phyloP scores from a whole-genome alignment of 2,113 vertebrate species.

The Perca schrenkii region DNA sequence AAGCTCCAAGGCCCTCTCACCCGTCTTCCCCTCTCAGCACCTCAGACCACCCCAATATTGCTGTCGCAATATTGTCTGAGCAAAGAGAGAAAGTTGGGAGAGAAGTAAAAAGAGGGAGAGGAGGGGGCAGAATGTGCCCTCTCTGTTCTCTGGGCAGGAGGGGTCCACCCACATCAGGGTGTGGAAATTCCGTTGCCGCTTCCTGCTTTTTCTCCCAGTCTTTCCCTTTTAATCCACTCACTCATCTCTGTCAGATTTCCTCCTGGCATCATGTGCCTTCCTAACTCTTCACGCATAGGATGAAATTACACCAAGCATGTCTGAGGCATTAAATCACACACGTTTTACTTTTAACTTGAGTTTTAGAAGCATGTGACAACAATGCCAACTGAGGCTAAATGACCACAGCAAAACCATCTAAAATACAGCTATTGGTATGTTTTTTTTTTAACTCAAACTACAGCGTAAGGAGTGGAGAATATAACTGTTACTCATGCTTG shows the following conservation, averaged over 20 bases:
- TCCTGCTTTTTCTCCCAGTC: slow-evolving; percentile 57
- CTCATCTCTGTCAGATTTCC: slow-evolving; percentile 24
- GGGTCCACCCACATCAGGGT: slow-evolving; percentile 71
- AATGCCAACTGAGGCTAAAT: background rate
- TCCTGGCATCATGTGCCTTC: slow-evolving; percentile 20
- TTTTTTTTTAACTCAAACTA: background rate
- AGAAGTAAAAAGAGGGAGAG: slow-evolving; percentile 27
- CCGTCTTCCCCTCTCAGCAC: slow-evolving; percentile 39
- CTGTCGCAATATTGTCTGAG: slow-evolving; percentile 60
- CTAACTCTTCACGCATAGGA: background rate
- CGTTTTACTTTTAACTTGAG: background rate
- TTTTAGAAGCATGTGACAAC: background rate
- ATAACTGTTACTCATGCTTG: background rate
- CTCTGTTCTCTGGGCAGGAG: slow-evolving; percentile 51
- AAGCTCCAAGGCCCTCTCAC: slow-evolving; percentile 24
- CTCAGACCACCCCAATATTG: slow-evolving; percentile 54
- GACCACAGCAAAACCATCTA: background rate
- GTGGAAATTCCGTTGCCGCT: slow-evolving; percentile 71
- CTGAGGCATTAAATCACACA: background rate
- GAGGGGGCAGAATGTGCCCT: slow-evolving; percentile 56
- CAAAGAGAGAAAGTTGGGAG: slow-evolving; percentile 50
- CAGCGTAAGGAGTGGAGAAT: background rate
- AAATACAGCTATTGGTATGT: background rate
- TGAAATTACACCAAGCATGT: background rate
- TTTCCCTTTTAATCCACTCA: slow-evolving; percentile 32